These are phyloP conservation scores for Catostylus mosaicus DNA, from an alignment of 30 jellyfish, hydroid and myxozoan genomes.

Conservation along the genomic window DNA sequence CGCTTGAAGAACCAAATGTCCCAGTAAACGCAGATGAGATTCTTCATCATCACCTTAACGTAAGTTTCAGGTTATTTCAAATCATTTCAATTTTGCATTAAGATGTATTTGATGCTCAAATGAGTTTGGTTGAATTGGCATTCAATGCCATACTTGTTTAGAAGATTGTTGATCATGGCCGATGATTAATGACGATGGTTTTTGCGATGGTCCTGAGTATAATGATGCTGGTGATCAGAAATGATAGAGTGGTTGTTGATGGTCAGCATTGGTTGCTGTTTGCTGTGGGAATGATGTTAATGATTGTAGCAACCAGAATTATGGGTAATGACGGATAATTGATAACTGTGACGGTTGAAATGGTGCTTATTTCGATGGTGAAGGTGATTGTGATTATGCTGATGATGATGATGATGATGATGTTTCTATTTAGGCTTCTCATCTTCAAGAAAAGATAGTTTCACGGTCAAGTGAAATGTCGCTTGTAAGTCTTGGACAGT, in stretches of 20 bases:
- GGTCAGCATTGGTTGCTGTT: not conserved
- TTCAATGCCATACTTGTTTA: too few relatives aligned
- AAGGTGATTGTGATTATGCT: not conserved
- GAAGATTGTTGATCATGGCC: not conserved
- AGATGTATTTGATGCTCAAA: too few relatives aligned
- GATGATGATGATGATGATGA: not conserved
- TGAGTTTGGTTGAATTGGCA: too few relatives aligned
- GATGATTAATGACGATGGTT: not conserved
- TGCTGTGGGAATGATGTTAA: not conserved
- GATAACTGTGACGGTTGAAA: not conserved
- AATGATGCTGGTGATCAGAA: not conserved
- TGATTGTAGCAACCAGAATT: not conserved
- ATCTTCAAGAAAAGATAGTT: conserved; percentile 21
- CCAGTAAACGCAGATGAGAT: not conserved
- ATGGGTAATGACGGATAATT: not conserved
- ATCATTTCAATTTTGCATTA: not conserved
- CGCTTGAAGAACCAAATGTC: not conserved
- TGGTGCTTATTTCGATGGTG: not conserved
- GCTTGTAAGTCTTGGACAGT: conserved; percentile 56
- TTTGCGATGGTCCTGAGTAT: not conserved
- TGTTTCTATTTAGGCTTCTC: not conserved
- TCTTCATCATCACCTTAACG: not conserved
- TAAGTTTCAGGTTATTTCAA: not conserved
- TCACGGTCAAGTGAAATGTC: conserved; percentile 58
- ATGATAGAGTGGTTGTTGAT: not conserved